Evolutionary conservation across 37 sponge, comb jelly and placozoan species (phyloP).

Genomic region (Tethya wilhelma): DNA sequence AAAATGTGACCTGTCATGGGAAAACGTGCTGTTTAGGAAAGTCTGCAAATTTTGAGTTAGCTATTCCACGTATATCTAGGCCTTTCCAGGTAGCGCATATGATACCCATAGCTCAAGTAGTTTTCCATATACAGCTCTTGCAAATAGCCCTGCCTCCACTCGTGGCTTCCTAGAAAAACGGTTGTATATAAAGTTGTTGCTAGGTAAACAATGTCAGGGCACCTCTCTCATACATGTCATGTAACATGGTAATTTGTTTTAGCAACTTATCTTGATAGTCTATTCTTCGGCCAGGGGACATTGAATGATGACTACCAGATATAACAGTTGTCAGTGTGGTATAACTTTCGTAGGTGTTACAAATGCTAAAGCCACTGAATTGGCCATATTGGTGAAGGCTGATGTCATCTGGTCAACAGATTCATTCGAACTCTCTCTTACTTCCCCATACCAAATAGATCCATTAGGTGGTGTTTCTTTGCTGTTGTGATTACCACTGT

Average conservation of each 20-base stretch:
- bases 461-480: conserved; percentile 19
- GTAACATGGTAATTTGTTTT: conserved; percentile 22
- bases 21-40: no score
- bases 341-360: neutral
- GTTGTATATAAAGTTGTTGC: no score
- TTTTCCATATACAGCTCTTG: no score
- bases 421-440: neutral
- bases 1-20: no score
- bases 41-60: no score
- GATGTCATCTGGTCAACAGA: conserved; percentile 9
- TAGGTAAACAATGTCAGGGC: no score
- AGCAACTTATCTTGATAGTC: conserved; percentile 26
- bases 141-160: no score
- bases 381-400: conserved; percentile 37
- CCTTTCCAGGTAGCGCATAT: no score
- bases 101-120: no score
- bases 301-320: neutral
- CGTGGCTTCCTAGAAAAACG: no score
- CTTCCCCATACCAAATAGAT: conserved; percentile 7
- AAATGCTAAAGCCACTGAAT: conserved; percentile 24
- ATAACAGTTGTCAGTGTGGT: neutral
- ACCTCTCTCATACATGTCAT: conserved; percentile 26
- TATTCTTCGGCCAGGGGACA: conserved; percentile 40
- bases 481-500: conserved; percentile 17
- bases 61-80: no score